Evolutionary conservation across 2,888 invertebrate species (phyloP).

Genomic region (Leptinotarsa peninsularis): DNA sequence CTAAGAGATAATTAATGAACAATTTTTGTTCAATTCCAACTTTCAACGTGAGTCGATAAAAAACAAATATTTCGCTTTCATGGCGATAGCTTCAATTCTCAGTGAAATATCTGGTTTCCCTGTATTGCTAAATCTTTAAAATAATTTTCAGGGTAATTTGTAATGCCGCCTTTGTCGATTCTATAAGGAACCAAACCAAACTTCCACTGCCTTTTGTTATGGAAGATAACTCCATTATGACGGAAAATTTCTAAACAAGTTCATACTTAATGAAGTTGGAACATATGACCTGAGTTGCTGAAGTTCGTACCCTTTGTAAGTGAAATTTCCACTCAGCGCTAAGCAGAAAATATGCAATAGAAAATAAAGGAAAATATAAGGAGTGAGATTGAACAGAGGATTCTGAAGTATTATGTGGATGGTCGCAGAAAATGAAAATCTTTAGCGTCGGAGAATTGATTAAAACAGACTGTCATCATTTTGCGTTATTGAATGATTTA

Average conservation of each 20-base stretch:
- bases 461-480: not conserved
- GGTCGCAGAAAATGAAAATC: not conserved
- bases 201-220: constrained; percentile 60
- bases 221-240: constrained; percentile 58
- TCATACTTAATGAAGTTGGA: constrained; percentile 56
- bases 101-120: constrained; percentile 40
- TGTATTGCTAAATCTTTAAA: constrained; percentile 43
- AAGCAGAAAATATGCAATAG: constrained; percentile 14
- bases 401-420: not conserved
- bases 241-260: constrained; percentile 56
- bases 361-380: constrained; percentile 5
- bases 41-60: too few species aligned
- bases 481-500: not conserved
- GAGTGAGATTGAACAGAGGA: not conserved
- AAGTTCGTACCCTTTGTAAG: constrained; percentile 29
- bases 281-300: constrained; percentile 37
- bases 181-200: constrained; percentile 51
- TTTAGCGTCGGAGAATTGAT: not conserved
- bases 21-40: too few species aligned
- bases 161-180: constrained; percentile 48
- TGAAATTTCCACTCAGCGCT: constrained; percentile 30
- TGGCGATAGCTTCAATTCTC: too few species aligned
- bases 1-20: too few species aligned
- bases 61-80: too few species aligned
- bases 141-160: constrained; percentile 46